phyloP scores from a whole-genome alignment of 2,113 vertebrate species.

The Leptodactylus fuscus region DNA sequence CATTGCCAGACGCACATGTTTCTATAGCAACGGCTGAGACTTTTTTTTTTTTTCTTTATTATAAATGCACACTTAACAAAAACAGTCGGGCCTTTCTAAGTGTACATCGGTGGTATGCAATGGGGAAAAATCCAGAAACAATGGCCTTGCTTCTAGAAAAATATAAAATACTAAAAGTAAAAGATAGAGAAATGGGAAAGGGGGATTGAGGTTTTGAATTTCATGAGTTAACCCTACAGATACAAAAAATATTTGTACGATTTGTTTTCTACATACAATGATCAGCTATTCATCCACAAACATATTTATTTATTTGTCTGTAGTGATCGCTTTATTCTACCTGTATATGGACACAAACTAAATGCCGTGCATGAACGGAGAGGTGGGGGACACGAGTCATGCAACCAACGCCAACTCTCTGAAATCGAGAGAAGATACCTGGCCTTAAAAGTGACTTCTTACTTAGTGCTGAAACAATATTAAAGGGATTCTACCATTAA shows the following conservation, averaged over 20 bases:
- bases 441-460: background rate
- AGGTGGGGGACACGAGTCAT: background rate
- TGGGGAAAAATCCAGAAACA: background rate
- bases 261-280: background rate
- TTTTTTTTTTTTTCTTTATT: slow-evolving; percentile 51
- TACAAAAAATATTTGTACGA: background rate
- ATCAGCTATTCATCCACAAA: background rate
- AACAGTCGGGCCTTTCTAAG: slow-evolving; percentile 10
- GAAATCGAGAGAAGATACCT: background rate
- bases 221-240: slow-evolving; percentile 3
- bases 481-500: too few relatives aligned
- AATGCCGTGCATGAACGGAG: background rate
- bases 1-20: slow-evolving; percentile 59
- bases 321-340: background rate
- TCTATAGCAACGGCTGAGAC: slow-evolving; percentile 61
- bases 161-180: background rate
- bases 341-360: background rate
- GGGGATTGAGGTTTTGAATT: background rate
- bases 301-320: background rate
- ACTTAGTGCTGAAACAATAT: background rate
- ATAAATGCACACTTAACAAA: slow-evolving; percentile 56
- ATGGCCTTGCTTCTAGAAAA: background rate
- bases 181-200: background rate
- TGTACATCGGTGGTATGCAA: background rate
- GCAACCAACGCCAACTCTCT: background rate